Conservation (phyloP, 2,113 vertebrate genomes). For the Oryzias celebensis region DNA sequence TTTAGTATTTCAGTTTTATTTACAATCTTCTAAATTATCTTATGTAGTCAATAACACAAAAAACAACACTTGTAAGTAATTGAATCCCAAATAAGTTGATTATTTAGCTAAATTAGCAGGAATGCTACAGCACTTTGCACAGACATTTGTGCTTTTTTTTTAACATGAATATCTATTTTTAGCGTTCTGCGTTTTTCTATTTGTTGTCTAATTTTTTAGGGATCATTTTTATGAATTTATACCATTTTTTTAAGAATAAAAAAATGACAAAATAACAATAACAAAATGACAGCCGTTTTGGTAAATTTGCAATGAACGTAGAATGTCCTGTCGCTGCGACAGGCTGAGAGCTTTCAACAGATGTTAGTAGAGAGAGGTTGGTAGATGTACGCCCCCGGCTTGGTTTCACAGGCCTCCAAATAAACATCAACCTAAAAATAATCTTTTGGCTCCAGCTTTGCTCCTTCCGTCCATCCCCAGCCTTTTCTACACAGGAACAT, state of each 20-base stretch:
- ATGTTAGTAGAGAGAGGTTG: constrained; percentile 53
- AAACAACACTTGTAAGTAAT: too few relatives aligned
- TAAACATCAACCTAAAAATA: constrained; percentile 81
- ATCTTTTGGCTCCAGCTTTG: constrained; percentile 31
- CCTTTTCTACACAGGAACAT: not conserved
- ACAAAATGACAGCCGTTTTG: not conserved
- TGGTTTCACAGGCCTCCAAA: constrained; percentile 78
- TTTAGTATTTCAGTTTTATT: too few relatives aligned
- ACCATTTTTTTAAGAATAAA: not conserved
- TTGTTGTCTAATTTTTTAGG: too few relatives aligned
- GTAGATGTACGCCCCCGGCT: constrained; percentile 67
- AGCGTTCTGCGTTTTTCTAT: too few relatives aligned
- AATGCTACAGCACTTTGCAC: too few relatives aligned
- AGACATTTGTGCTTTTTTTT: too few relatives aligned
- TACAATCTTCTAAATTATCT: too few relatives aligned
- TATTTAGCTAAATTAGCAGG: too few relatives aligned
- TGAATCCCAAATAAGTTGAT: too few relatives aligned
- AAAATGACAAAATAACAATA: not conserved
- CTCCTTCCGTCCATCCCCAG: not conserved
- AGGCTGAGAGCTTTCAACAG: constrained; percentile 67
- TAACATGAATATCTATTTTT: too few relatives aligned
- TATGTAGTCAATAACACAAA: too few relatives aligned
- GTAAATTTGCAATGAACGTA: constrained; percentile 22
- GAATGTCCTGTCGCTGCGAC: constrained; percentile 38
- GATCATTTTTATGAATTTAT: not conserved